A percentile compares a stretch with the other conserved stretches of the same genome.
These are phyloP conservation scores for Circaetus gallicus DNA, from an alignment of 2,113 vertebrate genomes.

Conservation along the genomic window DNA sequence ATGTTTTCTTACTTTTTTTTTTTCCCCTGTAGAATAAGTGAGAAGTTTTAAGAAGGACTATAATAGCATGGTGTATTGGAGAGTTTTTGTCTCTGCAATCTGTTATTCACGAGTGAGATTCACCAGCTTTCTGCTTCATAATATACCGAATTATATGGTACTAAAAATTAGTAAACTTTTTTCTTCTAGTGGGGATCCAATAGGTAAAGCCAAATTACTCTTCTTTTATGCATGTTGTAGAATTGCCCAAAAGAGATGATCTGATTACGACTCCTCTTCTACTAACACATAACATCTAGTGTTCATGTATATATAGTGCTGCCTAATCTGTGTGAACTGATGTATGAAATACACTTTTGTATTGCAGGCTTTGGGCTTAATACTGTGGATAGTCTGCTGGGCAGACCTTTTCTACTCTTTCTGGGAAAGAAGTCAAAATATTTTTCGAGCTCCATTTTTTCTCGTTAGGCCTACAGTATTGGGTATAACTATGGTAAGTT, in stretches of 20 bases:
- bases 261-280: neutral
- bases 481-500: conserved; percentile 93
- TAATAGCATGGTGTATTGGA: neutral
- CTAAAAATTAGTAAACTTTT: neutral
- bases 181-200: neutral
- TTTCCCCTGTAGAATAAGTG: neutral
- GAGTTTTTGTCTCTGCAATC: neutral
- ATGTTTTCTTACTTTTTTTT: neutral
- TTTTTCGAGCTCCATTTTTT: conserved; percentile 73
- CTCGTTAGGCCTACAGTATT: conserved; percentile 88
- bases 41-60: neutral
- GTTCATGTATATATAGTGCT: neutral
- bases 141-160: neutral
- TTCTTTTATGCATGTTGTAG: neutral
- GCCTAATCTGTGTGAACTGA: neutral
- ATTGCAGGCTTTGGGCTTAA: conserved; percentile 83
- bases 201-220: neutral
- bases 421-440: conserved; percentile 86
- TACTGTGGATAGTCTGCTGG: conserved; percentile 96
- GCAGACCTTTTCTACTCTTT: conserved; percentile 97
- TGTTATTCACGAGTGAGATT: neutral
- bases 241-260: neutral
- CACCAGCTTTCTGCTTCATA: neutral
- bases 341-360: neutral
- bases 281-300: neutral